Conservation (phyloP, 2,888 invertebrate species). For the Eupithecia vulgata region DNA sequence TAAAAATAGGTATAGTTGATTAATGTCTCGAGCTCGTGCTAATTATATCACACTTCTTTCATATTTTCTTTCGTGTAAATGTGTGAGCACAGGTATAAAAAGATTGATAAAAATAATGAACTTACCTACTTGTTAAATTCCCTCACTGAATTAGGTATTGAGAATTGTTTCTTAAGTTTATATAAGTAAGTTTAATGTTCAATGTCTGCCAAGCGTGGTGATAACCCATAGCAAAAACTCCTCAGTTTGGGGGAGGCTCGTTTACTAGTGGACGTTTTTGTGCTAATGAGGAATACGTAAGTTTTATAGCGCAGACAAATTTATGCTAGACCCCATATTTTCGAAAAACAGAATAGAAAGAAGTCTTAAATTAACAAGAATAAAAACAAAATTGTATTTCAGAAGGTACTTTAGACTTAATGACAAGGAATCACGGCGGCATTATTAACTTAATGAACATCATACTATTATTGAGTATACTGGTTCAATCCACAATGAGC, state of each 20-base stretch:
- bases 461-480: not conserved
- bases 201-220: not conserved
- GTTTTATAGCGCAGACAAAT: not conserved
- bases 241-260: not conserved
- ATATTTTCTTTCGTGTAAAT: not conserved
- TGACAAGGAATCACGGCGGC: not conserved
- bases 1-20: too few relatives aligned
- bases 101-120: not conserved
- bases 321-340: not conserved
- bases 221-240: not conserved
- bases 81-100: not conserved
- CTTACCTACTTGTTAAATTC: not conserved
- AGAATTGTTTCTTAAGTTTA: not conserved
- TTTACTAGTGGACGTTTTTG: not conserved
- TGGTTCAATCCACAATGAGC: not conserved
- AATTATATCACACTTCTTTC: not conserved
- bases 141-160: not conserved
- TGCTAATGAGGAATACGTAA: not conserved
- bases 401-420: not conserved
- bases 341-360: not conserved
- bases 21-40: too few relatives aligned
- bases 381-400: not conserved
- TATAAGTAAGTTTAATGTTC: not conserved
- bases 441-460: not conserved
- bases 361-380: not conserved